Base-by-base conservation (phyloP, 1,140 invertebrate species). In the Caenorhabditis remanei region DNA sequence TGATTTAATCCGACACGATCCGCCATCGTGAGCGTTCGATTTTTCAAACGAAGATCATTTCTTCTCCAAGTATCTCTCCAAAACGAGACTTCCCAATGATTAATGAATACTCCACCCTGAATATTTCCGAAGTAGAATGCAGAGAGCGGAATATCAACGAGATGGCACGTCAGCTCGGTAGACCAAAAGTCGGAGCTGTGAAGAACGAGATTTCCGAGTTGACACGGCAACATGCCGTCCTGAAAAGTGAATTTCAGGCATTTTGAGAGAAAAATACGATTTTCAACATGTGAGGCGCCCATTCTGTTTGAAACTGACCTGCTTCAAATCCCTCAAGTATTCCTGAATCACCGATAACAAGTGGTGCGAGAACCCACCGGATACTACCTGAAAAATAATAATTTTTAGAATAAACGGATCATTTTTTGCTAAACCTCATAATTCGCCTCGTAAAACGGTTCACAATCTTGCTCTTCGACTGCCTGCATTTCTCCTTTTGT, bases 11-110 rank as follows among this genome's bases (percentile, higher is more conserved):
- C 71, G 13, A 50, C 21, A n/a, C 41, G 43, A 50, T 79, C 71
- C 8, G 46, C 6, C 7, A 3, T 13, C 14, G 43, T 21, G 4
- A 46, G 71, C 11, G 8, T 9, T 4, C 11, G 21, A 79, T 79
- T 48, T 11, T 24, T 79, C 46, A 19, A 9, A 21, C 71, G 13
- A 8, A 21, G 40, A 14, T n/a, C 46, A 79, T 24, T 50, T 11
- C 71, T 2, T 2, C 43, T 9, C 9, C 53, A 2, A 2, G 46
- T 53, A 9, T 79, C 71, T 2, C 53, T 46, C 71, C 71, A 79
- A 24, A 79, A 79, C 7, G 71, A 79, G 7, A 79, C 79, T 71
- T 87, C 86, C 86, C 86, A 87, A 32, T 87, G 86, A 83, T 83
- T 87, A 1, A 87, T 63, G 50, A 79, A 87, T 7, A 56, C 53